Evolutionary conservation across 2,888 invertebrate species (phyloP).

Genomic region (Alsophila aescularia): DNA sequence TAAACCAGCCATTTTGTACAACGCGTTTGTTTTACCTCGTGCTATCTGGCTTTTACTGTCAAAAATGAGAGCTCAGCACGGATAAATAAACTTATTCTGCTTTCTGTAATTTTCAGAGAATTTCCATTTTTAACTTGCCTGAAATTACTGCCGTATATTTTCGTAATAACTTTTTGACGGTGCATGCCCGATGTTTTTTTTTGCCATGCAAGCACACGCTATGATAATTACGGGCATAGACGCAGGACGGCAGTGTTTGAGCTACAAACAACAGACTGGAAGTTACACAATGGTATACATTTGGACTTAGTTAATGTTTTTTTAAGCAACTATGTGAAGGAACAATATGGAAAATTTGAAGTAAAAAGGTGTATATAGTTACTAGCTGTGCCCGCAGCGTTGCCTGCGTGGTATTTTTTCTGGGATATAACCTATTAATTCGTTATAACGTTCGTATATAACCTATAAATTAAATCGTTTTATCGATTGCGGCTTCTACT

Average conservation of each 20-base stretch:
- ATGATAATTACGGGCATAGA: constrained; percentile 20
- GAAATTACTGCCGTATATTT: constrained; percentile 18
- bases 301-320: too few species aligned
- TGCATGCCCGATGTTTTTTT: constrained; percentile 18
- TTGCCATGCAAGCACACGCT: constrained; percentile 17
- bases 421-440: too few species aligned
- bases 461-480: too few species aligned
- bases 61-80: constrained; percentile 3
- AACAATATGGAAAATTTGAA: too few species aligned
- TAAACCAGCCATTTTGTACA: background rate
- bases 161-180: constrained; percentile 26
- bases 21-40: background rate
- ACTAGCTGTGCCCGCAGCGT: too few species aligned
- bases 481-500: too few species aligned
- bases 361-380: too few species aligned
- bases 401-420: too few species aligned
- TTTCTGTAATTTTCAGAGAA: constrained; percentile 8
- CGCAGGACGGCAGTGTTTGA: background rate
- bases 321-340: too few species aligned
- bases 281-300: too few species aligned
- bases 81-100: constrained; percentile 21
- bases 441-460: too few species aligned
- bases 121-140: constrained; percentile 15
- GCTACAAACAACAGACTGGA: background rate
- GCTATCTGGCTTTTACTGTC: constrained; percentile 5